A percentile compares a stretch with the other conserved stretches of the same genome.
phyloP scores from a whole-genome alignment of 2,797 vertebrate genomes.

The Acanthurus lineatus region DNA sequence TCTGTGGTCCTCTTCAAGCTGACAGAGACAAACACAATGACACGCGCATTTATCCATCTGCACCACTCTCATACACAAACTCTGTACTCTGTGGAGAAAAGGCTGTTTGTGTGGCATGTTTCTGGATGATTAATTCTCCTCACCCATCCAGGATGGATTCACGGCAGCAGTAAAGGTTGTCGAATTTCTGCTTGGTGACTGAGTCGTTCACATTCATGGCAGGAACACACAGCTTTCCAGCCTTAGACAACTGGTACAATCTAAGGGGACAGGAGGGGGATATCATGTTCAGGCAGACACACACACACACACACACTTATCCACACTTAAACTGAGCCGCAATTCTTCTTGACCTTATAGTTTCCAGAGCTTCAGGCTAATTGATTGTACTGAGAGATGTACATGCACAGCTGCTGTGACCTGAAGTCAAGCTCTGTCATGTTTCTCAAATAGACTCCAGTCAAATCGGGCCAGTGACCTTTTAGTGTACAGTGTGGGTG shows the following conservation, averaged over 20 bases:
- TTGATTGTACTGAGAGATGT: constrained; percentile 53
- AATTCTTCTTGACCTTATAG: constrained; percentile 34
- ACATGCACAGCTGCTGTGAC: constrained; percentile 41
- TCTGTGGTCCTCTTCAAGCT: constrained; percentile 97
- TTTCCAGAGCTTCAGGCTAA: constrained; percentile 51
- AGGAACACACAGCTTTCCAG: constrained; percentile 94
- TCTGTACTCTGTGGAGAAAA: constrained; percentile 1
- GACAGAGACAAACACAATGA: constrained; percentile 40
- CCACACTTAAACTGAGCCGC: constrained; percentile 1
- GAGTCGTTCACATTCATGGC: constrained; percentile 98
- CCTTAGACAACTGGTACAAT: constrained; percentile 96
- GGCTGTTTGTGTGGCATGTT: not conserved
- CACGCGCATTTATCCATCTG: constrained; percentile 35
- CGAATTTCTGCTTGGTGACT: constrained; percentile 98
- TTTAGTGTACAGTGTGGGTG: constrained; percentile 32
- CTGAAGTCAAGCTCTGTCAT: constrained; percentile 21
- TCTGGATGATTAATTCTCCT: constrained; percentile 63
- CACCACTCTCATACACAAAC: constrained; percentile 15
- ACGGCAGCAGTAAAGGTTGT: constrained; percentile 97
- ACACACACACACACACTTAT: constrained; percentile 11
- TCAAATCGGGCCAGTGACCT: constrained; percentile 40
- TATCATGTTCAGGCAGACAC: constrained; percentile 43
- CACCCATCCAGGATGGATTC: constrained; percentile 97
- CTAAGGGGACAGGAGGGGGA: constrained; percentile 79
- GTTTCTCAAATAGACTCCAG: constrained; percentile 42